A percentile compares a stretch with the other conserved stretches of the same genome.
Evolutionary conservation across 1,140 invertebrate species (phyloP).

Genomic region (Melitaea cinxia): DNA sequence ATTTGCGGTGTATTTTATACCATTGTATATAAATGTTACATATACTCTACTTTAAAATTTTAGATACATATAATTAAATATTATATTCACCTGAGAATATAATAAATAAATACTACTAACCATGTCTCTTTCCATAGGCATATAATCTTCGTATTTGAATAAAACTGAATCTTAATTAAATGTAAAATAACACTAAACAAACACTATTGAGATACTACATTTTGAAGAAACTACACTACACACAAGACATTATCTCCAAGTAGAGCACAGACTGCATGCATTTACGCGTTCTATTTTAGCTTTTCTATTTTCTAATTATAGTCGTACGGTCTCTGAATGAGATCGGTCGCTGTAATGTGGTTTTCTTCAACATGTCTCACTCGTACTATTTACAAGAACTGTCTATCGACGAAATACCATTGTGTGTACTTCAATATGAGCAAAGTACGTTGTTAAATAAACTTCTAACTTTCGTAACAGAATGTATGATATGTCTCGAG

Average conservation of each 20-base stretch:
- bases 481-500: not conserved
- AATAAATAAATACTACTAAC: slow-evolving; percentile 8
- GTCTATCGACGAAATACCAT: slow-evolving; percentile 68
- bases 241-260: slow-evolving; percentile 22
- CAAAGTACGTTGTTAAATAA: slow-evolving; percentile 49
- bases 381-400: slow-evolving; percentile 66
- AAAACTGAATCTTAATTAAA: slow-evolving; percentile 12
- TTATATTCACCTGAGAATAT: too few species aligned
- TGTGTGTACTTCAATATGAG: slow-evolving; percentile 72
- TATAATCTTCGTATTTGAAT: slow-evolving; percentile 8
- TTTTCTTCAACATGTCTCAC: slow-evolving; percentile 56
- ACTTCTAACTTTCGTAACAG: not conserved
- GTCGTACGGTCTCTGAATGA: slow-evolving; percentile 38
- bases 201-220: slow-evolving; percentile 3
- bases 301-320: slow-evolving; percentile 75
- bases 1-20: too few species aligned
- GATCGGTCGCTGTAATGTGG: slow-evolving; percentile 42
- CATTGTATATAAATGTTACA: too few species aligned
- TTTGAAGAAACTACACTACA: slow-evolving; percentile 10
- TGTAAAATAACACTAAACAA: slow-evolving; percentile 8
- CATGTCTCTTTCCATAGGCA: slow-evolving; percentile 6
- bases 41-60: too few species aligned
- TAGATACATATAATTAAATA: too few species aligned
- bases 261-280: slow-evolving; percentile 43
- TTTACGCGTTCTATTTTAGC: slow-evolving; percentile 54